These are phyloP conservation scores for Drosophila littoralis DNA, from an alignment of 1,140 invertebrate genomes.

Conservation along the genomic window DNA sequence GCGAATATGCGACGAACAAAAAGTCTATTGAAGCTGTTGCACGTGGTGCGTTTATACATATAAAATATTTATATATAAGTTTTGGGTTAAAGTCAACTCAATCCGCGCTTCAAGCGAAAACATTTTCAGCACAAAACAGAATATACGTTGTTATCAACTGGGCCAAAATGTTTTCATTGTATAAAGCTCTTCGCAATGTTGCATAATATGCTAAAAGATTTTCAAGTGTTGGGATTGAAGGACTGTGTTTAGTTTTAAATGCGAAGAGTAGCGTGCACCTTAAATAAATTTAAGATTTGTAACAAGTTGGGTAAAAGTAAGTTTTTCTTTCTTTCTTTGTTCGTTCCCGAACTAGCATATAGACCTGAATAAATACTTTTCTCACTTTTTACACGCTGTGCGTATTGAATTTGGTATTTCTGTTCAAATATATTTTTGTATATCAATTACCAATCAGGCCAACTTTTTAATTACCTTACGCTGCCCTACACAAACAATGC, in stretches of 20 bases:
- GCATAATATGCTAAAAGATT: not conserved
- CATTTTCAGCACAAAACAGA: conserved; percentile 3
- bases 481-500: not conserved
- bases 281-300: not conserved
- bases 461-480: not conserved
- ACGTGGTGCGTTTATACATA: not conserved
- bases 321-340: too few relatives aligned
- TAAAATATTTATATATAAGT: conserved; percentile 6
- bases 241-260: not conserved
- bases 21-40: too few relatives aligned
- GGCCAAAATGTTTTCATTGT: conserved; percentile 31
- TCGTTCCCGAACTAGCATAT: too few relatives aligned
- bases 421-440: not conserved
- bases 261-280: not conserved
- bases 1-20: conserved; percentile 16
- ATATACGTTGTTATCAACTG: not conserved
- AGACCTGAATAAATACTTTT: too few relatives aligned
- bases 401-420: too few relatives aligned
- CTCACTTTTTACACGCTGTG: too few relatives aligned
- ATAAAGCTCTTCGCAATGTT: conserved; percentile 17
- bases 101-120: not conserved
- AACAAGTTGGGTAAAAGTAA: too few relatives aligned
- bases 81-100: not conserved
- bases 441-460: not conserved
- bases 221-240: not conserved